Evolutionary conservation across 2,797 vertebrate species (phyloP).

Genomic region (Sus cebifrons): DNA sequence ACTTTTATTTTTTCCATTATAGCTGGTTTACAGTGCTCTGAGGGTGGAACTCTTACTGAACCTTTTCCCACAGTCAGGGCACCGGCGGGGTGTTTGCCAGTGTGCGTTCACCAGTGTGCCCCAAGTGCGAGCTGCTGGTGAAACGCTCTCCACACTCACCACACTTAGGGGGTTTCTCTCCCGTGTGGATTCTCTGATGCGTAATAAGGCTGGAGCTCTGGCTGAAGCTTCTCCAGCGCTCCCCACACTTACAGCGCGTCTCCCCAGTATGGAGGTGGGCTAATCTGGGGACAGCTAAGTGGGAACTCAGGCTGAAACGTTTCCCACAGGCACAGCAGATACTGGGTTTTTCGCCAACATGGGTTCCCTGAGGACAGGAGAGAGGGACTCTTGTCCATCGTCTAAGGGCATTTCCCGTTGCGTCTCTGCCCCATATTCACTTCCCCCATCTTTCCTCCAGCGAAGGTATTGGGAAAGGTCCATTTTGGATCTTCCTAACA

Average conservation of each 20-base stretch:
- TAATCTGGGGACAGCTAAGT: not conserved
- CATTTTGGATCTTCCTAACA: not conserved
- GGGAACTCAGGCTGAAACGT: not conserved
- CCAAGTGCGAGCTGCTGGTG: not conserved
- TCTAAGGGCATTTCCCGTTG: not conserved
- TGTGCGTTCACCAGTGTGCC: not conserved
- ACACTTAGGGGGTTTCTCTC: not conserved
- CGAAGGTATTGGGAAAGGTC: not conserved
- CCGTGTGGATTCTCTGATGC: constrained; percentile 18
- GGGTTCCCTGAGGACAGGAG: not conserved
- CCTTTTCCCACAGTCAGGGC: constrained; percentile 15
- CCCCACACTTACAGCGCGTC: not conserved
- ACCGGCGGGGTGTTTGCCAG: not conserved
- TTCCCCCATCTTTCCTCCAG: not conserved
- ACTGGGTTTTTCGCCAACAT: not conserved
- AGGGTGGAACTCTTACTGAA: constrained; percentile 69
- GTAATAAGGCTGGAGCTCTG: not conserved
- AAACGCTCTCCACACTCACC: not conserved
- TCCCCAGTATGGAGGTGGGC: not conserved
- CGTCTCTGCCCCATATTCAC: not conserved
- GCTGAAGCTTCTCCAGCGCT: not conserved
- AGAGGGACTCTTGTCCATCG: not conserved
- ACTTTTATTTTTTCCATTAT: too few relatives aligned
- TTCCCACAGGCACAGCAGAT: not conserved
- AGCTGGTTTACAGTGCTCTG: not conserved